Evolutionary conservation across 2,888 invertebrate species (phyloP).

Genomic region (Tachina fera): DNA sequence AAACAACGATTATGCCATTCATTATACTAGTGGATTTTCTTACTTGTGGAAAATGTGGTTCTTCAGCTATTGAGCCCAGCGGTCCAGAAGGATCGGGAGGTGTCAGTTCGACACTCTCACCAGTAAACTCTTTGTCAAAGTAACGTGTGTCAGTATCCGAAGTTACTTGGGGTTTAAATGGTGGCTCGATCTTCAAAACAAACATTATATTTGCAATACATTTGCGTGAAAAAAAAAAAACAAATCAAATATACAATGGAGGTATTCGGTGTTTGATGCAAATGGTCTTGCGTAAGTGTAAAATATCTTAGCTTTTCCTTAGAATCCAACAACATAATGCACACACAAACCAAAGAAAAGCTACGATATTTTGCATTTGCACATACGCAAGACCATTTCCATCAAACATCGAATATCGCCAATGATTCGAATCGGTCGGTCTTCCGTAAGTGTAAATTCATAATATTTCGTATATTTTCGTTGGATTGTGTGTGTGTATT

Average conservation of each 20-base stretch:
- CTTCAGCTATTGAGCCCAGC: conserved; percentile 88
- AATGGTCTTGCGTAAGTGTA: too few species aligned
- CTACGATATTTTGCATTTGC: too few species aligned
- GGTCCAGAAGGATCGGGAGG: conserved; percentile 90
- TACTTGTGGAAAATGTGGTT: conserved; percentile 87
- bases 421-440: too few species aligned
- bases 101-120: conserved; percentile 97
- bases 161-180: conserved; percentile 96
- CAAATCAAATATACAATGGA: neutral
- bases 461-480: too few species aligned
- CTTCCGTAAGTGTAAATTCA: too few species aligned
- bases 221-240: neutral
- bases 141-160: conserved; percentile 98
- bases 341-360: too few species aligned
- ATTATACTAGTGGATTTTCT: neutral
- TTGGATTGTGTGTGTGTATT: too few species aligned
- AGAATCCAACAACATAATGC: too few species aligned
- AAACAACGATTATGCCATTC: neutral
- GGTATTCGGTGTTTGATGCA: neutral
- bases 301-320: too few species aligned
- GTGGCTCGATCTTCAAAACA: conserved; percentile 90
- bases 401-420: too few species aligned
- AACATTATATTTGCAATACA: neutral
- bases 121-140: conserved; percentile 99
- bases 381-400: too few species aligned